These are phyloP conservation scores for Globodera ellingtonae DNA, from an alignment of 1,140 invertebrate species.

Conservation along the genomic window DNA sequence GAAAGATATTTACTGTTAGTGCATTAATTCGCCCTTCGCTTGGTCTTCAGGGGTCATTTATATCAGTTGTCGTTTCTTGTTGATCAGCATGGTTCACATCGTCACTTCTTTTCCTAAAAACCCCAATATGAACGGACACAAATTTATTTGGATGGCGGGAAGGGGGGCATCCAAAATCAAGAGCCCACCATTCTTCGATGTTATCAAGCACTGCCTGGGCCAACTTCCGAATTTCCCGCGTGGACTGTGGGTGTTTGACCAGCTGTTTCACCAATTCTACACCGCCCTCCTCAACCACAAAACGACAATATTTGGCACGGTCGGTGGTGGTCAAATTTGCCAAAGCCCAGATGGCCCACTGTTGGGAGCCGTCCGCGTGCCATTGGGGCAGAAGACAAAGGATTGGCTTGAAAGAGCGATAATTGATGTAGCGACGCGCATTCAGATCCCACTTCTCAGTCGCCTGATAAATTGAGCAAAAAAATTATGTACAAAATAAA, in stretches of 20 bases:
- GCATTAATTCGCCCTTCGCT: neutral
- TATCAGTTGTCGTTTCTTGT: neutral
- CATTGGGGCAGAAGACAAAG: slow-evolving; percentile 54
- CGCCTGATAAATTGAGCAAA: slow-evolving; percentile 67
- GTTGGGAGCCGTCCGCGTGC: slow-evolving; percentile 53
- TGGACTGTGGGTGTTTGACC: slow-evolving; percentile 63
- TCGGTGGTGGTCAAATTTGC: slow-evolving; percentile 80
- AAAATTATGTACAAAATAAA: slow-evolving; percentile 25
- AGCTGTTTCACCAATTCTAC: slow-evolving; percentile 75
- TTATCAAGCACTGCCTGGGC: slow-evolving; percentile 30
- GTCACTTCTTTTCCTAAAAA: neutral
- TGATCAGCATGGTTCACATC: neutral
- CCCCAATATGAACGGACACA: neutral
- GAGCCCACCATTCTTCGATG: slow-evolving; percentile 28
- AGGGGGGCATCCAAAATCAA: neutral
- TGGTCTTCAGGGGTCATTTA: neutral
- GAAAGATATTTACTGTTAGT: too few species aligned
- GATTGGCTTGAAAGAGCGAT: slow-evolving; percentile 71
- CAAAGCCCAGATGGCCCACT: slow-evolving; percentile 83
- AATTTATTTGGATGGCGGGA: too few species aligned
- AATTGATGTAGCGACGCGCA: slow-evolving; percentile 90
- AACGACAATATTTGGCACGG: slow-evolving; percentile 82
- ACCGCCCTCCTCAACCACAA: slow-evolving; percentile 84
- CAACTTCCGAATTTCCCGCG: slow-evolving; percentile 19
- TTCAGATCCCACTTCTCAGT: slow-evolving; percentile 84